Conservation (phyloP, 2,113 vertebrate genomes). For the Stictonetta naevosa region DNA sequence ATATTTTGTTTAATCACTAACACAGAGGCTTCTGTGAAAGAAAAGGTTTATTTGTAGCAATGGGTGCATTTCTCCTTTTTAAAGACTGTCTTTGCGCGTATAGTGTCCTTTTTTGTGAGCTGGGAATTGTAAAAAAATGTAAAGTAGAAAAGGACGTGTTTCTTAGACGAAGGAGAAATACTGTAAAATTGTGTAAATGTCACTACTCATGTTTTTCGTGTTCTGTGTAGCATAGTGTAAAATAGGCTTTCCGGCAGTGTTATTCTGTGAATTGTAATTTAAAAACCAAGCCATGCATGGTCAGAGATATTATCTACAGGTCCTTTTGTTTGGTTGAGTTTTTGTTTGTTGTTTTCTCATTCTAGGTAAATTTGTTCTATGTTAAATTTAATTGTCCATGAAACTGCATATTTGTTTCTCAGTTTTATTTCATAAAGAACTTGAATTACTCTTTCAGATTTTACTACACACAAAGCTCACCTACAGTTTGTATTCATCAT, state of each 20-base stretch:
- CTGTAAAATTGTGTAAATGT: slow-evolving; percentile 88
- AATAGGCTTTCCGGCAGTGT: slow-evolving; percentile 86
- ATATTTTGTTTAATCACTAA: slow-evolving; percentile 46
- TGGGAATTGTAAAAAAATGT: slow-evolving; percentile 77
- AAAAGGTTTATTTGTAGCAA: slow-evolving; percentile 74
- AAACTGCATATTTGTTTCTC: slow-evolving; percentile 61
- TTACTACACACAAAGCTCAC: slow-evolving; percentile 46
- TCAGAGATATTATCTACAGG: slow-evolving; percentile 60
- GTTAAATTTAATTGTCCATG: slow-evolving; percentile 71
- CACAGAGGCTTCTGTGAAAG: slow-evolving; percentile 43
- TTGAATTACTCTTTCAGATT: slow-evolving; percentile 69
- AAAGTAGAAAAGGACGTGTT: slow-evolving; percentile 73
- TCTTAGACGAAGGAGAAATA: slow-evolving; percentile 77
- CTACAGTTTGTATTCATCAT: slow-evolving; percentile 51
- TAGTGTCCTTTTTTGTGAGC: slow-evolving; percentile 73
- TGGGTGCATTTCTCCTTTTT: slow-evolving; percentile 63
- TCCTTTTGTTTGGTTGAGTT: background rate
- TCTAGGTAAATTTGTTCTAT: slow-evolving; percentile 64
- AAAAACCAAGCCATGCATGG: slow-evolving; percentile 82
- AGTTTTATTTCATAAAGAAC: slow-evolving; percentile 69
- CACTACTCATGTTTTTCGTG: slow-evolving; percentile 70
- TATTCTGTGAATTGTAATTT: slow-evolving; percentile 90
- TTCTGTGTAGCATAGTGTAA: slow-evolving; percentile 87
- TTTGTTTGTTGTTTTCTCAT: slow-evolving; percentile 66
- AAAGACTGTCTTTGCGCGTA: slow-evolving; percentile 47